Base-by-base conservation (phyloP, 2,113 vertebrate species). In the Misgurnus mizolepis region DNA sequence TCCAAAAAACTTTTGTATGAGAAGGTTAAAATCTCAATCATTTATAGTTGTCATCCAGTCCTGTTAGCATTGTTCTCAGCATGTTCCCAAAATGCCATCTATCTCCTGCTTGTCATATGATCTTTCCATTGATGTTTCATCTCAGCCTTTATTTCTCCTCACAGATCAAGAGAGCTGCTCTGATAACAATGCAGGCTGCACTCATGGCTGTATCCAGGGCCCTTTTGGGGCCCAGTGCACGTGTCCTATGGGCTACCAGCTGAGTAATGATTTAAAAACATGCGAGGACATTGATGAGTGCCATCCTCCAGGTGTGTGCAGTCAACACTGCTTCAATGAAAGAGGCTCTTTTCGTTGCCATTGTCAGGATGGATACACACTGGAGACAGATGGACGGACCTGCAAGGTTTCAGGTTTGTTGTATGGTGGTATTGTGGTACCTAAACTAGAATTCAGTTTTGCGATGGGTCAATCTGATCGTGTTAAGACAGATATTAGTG, bases 231-330 rank as follows among this genome's bases (percentile, higher is more conserved):
- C 96, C 76, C 94, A 96, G 62, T 99, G 98, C 87, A 89, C 93
- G 0, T 99, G 98, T 84, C 95, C 96, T 34, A 0, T 91, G 49
- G 98, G 98, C 74, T 98, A 94, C 84, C 93, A 94, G 58, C 94
- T 99, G 65, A 94, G 93, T 83, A 99, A 96, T 82, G 98, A 99
- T 89, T 95, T 95, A 5, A 99, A 98, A 92, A 99, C 97, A 27
- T 99, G 98, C 84, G 94, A 94, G 84, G 98, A 99, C 79, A 88
- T 97, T 50, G 91, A 99, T 64, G 98, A 99, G 88, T 99, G 98
- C 88, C 89, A 87, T 67, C 91, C 92, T 70, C 95, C 91, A 47
- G 96, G 98, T 22, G 92, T 94, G 61, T 99, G 98, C 86, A 98
- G 97, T 88, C 98, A 99, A 86, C 93, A 95, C 70, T 99, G 98